Percentiles rank a stretch among this genome's conserved stretches.
These are phyloP conservation scores for Melipona beecheii DNA, from an alignment of 2,888 invertebrate species.

Conservation along the genomic window DNA sequence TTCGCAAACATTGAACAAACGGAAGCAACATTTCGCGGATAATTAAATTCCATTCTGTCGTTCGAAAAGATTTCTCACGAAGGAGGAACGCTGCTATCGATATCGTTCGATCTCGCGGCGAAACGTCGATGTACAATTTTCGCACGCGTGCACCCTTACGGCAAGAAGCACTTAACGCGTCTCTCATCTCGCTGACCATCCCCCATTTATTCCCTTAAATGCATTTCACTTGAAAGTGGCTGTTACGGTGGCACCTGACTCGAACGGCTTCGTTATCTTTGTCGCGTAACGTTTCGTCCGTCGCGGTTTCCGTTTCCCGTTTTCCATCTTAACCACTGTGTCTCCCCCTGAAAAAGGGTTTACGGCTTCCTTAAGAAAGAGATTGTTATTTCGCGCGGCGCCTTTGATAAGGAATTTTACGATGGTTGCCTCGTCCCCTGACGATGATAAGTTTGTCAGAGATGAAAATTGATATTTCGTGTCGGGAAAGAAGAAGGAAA, in stretches of 20 bases:
- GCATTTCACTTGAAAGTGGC: conserved; percentile 47
- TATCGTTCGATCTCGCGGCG: too few species aligned
- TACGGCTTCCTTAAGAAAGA: conserved; percentile 5
- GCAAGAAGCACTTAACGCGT: conserved; percentile 36
- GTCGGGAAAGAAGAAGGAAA: too few species aligned
- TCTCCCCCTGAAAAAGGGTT: not conserved
- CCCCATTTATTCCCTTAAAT: conserved; percentile 55
- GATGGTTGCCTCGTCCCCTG: too few species aligned
- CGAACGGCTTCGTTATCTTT: conserved; percentile 31
- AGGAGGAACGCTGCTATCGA: too few species aligned
- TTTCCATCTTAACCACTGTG: not conserved
- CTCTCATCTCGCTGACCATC: conserved; percentile 43
- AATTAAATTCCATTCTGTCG: too few species aligned
- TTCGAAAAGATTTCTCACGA: too few species aligned
- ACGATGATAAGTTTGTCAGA: not conserved
- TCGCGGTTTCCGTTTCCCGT: conserved; percentile 22
- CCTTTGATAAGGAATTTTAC: not conserved
- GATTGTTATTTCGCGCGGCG: conserved; percentile 1
- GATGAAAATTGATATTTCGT: not conserved
- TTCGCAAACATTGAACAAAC: too few species aligned
- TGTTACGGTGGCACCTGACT: conserved; percentile 49
- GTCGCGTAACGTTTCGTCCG: conserved; percentile 10
- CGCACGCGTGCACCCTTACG: not conserved
- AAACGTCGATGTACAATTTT: not conserved
- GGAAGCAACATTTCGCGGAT: too few species aligned